Percentiles rank a stretch among this genome's conserved stretches.
Conservation (phyloP, 1,140 invertebrate species). For the Zaprionus gabonicus region DNA sequence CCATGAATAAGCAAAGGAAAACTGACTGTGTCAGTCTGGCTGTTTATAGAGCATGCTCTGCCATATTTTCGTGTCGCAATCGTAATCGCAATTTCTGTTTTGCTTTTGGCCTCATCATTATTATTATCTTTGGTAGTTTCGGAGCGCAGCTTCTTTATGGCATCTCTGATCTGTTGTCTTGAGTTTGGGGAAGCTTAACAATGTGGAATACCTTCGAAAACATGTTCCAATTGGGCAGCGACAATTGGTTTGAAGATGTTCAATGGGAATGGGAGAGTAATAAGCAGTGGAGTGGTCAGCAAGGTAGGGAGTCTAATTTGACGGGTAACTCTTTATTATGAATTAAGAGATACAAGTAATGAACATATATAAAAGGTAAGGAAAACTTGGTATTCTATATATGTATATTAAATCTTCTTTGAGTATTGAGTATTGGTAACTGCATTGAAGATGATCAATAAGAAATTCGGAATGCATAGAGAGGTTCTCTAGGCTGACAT, state of each 20-base stretch:
- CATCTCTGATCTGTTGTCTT: constrained; percentile 22
- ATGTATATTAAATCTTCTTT: too few relatives aligned
- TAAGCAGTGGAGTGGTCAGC: too few relatives aligned
- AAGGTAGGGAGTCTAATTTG: too few relatives aligned
- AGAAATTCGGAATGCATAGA: too few relatives aligned
- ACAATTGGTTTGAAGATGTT: constrained; percentile 17
- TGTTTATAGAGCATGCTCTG: constrained; percentile 26
- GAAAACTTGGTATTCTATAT: too few relatives aligned
- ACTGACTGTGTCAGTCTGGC: constrained; percentile 10
- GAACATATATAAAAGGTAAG: too few relatives aligned
- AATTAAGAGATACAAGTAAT: too few relatives aligned
- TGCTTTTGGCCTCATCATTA: constrained; percentile 24
- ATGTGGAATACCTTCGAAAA: constrained; percentile 24
- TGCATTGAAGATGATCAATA: too few relatives aligned
- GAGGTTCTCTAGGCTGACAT: too few relatives aligned
- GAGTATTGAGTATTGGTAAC: too few relatives aligned
- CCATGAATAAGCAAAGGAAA: not conserved
- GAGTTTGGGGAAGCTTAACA: not conserved
- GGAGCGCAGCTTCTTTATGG: not conserved
- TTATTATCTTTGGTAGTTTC: constrained; percentile 30
- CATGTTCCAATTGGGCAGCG: constrained; percentile 22
- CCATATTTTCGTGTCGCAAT: constrained; percentile 49
- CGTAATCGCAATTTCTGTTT: constrained; percentile 52
- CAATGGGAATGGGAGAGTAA: not conserved
- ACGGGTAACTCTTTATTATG: too few relatives aligned